Base-by-base conservation (phyloP, 2,113 vertebrate species). In the Grus americana region DNA sequence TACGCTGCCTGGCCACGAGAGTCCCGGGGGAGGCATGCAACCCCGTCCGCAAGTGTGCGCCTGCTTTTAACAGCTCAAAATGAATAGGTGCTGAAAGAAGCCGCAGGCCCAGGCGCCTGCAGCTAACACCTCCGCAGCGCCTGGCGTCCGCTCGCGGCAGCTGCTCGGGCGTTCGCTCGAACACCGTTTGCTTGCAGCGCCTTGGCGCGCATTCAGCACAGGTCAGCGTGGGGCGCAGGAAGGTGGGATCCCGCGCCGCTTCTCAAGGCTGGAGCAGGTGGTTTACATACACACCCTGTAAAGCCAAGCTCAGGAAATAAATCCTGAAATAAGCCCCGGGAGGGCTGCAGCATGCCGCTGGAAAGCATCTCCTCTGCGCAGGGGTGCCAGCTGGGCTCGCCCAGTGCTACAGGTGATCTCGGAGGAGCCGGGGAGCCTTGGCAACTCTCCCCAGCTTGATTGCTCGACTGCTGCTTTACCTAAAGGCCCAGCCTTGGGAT, bases 1-100 rank as follows among this genome's bases (percentile, higher is more conserved):
- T 66, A 72, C 18, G 5, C 30, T 0, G 2, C 24, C 20, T 19
- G 40, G 27, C 62, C 32, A 3, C 4, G 6, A 49, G 4, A 1
- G n/a, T 30, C 59, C 30, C 4, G 3, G n/a, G 27, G 17, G 12
- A 36, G 47, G 24, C 2, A 9, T 4, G 4, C 11, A 93, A 36
- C 26, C 18, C 42, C 67, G 54, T 40, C 55, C 6, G 0, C 32
- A 17, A 36, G 20, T 3, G 5, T 9, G 6, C 2, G 11, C 15
- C 50, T 63, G 71, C 40, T 75, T 79, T 50, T 36, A 58, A 66
- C 86, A 79, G 42, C 50, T 88, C 7, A 0, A 62, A 79, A 76
- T n/a, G 57, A 91, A 32, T 13, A 17, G 30, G 57, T 23, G 70
- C 55, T 46, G 83, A 74, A 79, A 79, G 81, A 49, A 42, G 44